Evolutionary conservation across 2,888 invertebrate species (phyloP), one percentile per base, ranked within the genome.

Genomic region (Ormyrus labotus): DNA sequence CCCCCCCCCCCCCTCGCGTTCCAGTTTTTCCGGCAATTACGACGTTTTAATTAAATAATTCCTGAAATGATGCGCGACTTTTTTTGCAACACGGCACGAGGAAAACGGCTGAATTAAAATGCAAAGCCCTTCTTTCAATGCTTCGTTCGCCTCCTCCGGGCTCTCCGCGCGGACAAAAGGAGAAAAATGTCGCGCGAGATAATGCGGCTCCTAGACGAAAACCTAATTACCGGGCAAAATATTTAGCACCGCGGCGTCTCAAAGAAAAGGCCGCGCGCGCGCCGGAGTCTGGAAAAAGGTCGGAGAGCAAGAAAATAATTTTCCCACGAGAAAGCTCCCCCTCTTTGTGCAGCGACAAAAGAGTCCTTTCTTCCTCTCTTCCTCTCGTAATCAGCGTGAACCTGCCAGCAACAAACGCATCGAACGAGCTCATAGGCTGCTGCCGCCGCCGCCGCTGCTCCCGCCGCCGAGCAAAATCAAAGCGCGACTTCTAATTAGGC

Each of bases 401-500:
- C 34, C 11, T 55, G 6, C 68, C 51, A 13, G 55, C 13, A 7
- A 58, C 13, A 61, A 13, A 61, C 13, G 48, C 61, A 13, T 34
- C 34, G 34, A 34, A 7, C 57, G 47, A 64, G 50, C 64, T 10
- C 34, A 11, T 51, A 34, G 19, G 5, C 50, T 67, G 34, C 34
- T n/a, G 19, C 47, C 34, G 34, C 47, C 45, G 53, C 19, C 19
- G 19, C 47, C 0, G 34, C 47, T 34, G 53, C 48, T 47, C 60
- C 19, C 50, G 60, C 9, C 34, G 50, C 8, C 45, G n/a, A 6
- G 53, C 13, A 63, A 68, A 67, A 65, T 77, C 69, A 77, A 77
- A 69, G 64, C 69, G 57, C 65, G 65, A 57, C 60, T 65, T 67
- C 64, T 65, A 78, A 78, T 78, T 78, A 78, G 57, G 63, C 57